Evolutionary conservation across 2,888 invertebrate genomes (phyloP).

Genomic region (Scaptomyza reducta): DNA sequence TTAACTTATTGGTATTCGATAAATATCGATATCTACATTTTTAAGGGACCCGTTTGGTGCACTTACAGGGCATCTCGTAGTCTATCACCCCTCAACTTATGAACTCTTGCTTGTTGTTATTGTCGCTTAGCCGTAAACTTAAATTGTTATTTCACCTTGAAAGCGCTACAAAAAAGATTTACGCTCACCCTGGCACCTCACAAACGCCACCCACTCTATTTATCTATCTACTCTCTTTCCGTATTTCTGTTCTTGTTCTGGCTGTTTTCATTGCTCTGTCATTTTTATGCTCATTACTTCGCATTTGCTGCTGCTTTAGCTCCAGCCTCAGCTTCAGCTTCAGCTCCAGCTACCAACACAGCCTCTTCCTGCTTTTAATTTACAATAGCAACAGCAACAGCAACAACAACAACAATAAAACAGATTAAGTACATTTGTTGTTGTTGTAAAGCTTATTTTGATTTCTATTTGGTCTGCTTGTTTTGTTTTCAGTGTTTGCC

Average conservation of each 20-base stretch:
- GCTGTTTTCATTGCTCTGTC: slow-evolving; percentile 44
- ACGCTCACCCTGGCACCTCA: slow-evolving; percentile 58
- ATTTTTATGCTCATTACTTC: slow-evolving; percentile 74
- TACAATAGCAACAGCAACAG: slow-evolving; percentile 30
- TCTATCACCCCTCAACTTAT: background rate
- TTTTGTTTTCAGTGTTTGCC: slow-evolving; percentile 41
- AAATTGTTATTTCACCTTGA: slow-evolving; percentile 81
- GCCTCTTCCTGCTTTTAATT: slow-evolving; percentile 31
- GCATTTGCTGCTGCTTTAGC: slow-evolving; percentile 59
- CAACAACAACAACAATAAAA: slow-evolving; percentile 7
- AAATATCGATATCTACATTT: background rate
- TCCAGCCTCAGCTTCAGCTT: slow-evolving; percentile 4
- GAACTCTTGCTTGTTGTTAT: slow-evolving; percentile 27
- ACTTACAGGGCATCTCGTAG: background rate
- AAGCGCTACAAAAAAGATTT: slow-evolving; percentile 74
- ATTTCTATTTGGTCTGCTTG: slow-evolving; percentile 58
- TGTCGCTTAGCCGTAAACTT: slow-evolving; percentile 66
- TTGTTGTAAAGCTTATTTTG: slow-evolving; percentile 58
- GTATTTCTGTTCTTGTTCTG: background rate
- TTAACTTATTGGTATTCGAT: background rate
- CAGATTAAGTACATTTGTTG: slow-evolving; percentile 9
- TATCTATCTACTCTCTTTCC: background rate
- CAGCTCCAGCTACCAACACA: background rate
- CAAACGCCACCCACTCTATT: background rate
- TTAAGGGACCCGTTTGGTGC: background rate